These are phyloP conservation scores for Dicaeum eximium DNA, from an alignment of 2,113 vertebrate species.

Conservation along the genomic window DNA sequence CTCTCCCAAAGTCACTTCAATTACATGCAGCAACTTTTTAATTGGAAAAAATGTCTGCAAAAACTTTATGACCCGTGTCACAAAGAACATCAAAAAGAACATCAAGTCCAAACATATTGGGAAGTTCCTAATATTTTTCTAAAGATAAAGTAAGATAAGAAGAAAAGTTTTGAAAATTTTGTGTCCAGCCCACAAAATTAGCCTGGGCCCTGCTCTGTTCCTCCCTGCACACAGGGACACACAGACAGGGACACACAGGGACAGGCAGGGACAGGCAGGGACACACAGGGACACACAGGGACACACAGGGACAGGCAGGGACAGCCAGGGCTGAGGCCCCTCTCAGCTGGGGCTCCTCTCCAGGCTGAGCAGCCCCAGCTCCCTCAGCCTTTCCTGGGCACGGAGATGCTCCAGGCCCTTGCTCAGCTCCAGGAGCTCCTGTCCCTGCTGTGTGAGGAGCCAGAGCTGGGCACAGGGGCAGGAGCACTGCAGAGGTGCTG, in stretches of 20 bases:
- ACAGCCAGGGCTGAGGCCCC: neutral
- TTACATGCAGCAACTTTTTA: neutral
- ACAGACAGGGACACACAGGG: fast-evolving
- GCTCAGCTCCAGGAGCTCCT: neutral
- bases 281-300: neutral
- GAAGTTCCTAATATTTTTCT: neutral
- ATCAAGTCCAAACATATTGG: neutral
- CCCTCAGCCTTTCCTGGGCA: neutral
- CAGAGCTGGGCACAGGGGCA: neutral
- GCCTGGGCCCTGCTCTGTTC: neutral
- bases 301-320: neutral
- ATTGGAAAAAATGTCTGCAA: neutral
- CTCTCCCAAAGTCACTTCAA: neutral
- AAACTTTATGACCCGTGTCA: neutral
- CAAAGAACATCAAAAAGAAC: too few species aligned
- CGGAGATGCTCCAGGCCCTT: neutral
- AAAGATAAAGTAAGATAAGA: neutral
- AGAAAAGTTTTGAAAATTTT: neutral
- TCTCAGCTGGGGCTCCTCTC: neutral
- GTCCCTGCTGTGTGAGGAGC: neutral
- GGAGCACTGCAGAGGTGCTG: neutral
- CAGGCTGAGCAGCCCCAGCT: neutral
- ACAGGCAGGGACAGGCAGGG: neutral
- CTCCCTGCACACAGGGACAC: neutral
- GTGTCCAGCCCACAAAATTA: neutral